phyloP scores from a whole-genome alignment of 2,113 vertebrate species.

The Apeltes quadracus region DNA sequence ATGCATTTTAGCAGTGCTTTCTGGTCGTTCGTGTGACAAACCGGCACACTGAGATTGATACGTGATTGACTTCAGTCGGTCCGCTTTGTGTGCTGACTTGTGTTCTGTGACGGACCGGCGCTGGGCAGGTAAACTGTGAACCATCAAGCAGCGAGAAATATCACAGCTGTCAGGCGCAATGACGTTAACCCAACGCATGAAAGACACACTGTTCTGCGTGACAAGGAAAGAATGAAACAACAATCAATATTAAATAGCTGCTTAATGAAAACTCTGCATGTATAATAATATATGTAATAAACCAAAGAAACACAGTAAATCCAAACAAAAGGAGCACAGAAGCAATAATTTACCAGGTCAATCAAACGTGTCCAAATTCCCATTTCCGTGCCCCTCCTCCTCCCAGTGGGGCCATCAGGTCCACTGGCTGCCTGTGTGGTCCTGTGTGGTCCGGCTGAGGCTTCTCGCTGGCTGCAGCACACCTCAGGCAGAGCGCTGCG shows the following conservation, averaged over 20 bases:
- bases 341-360: neutral
- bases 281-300: neutral
- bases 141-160: conserved; percentile 19
- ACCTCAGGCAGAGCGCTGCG: conserved; percentile 13
- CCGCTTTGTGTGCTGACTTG: conserved; percentile 10
- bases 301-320: neutral
- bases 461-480: neutral
- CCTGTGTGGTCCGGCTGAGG: neutral
- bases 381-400: neutral
- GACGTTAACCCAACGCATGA: conserved; percentile 6
- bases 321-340: neutral
- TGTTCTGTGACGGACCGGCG: conserved; percentile 1
- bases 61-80: conserved; percentile 26
- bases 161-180: conserved; percentile 21
- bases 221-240: neutral
- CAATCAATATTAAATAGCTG: neutral
- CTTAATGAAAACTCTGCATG: neutral
- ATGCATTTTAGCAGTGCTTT: conserved; percentile 9
- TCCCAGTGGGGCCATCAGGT: no score
- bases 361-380: neutral
- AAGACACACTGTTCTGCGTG: neutral
- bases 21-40: conserved; percentile 1
- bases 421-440: neutral
- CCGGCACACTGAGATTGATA: conserved; percentile 6
- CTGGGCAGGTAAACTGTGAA: conserved; percentile 21